These are phyloP conservation scores for Pteronotus mesoamericanus DNA, from an alignment of 2,797 vertebrate genomes.

Conservation along the genomic window DNA sequence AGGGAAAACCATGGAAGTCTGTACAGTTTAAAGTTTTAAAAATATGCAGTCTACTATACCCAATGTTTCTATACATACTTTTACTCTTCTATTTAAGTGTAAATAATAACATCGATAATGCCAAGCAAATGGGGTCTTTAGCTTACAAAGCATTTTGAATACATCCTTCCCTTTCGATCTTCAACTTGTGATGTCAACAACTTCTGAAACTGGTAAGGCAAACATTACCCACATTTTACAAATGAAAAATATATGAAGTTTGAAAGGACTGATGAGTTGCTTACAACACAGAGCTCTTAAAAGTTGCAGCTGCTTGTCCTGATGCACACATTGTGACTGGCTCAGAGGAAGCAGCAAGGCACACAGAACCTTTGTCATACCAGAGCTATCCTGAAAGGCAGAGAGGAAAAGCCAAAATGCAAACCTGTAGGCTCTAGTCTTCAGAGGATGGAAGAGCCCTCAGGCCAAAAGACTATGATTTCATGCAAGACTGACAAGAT, in stretches of 20 bases:
- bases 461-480: background rate
- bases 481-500: background rate
- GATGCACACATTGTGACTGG: background rate
- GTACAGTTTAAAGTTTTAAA: background rate
- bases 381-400: background rate
- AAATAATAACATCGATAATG: background rate
- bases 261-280: constrained; percentile 30
- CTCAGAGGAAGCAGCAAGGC: background rate
- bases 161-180: constrained; percentile 20
- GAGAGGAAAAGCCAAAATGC: background rate
- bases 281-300: constrained; percentile 44
- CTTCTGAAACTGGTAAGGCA: background rate
- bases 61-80: background rate
- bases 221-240: constrained; percentile 20
- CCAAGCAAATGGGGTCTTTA: background rate
- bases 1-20: background rate
- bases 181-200: constrained; percentile 26
- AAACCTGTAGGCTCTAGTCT: background rate
- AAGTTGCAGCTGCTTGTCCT: background rate
- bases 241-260: constrained; percentile 21
- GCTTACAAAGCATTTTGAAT: background rate
- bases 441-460: background rate
- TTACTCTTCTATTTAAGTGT: background rate
- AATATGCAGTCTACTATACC: background rate
- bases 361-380: background rate